Conservation (phyloP, 2,888 invertebrate genomes). For the Cephus spinipes region DNA sequence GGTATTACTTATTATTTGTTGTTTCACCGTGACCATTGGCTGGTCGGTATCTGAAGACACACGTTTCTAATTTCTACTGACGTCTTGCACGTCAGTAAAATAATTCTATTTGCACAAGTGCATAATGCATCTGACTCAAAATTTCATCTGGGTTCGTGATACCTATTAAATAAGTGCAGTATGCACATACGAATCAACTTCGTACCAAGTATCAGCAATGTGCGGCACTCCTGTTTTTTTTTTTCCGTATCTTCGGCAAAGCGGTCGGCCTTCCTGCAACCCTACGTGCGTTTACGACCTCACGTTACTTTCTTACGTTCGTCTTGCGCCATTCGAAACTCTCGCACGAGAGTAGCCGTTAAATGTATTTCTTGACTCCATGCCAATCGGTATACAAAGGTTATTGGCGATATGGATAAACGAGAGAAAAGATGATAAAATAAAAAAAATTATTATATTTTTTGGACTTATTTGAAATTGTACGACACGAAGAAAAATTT, state of each 20-base stretch:
- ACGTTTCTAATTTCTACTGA: too few relatives aligned
- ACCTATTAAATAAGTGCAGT: background rate
- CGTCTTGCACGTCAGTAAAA: background rate
- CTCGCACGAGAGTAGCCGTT: background rate
- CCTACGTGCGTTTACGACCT: background rate
- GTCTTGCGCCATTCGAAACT: background rate
- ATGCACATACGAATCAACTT: background rate
- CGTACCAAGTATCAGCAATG: background rate
- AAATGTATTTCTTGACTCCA: background rate
- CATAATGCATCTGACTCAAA: background rate
- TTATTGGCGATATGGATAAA: background rate
- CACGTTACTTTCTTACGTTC: background rate
- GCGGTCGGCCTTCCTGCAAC: slow-evolving; percentile 5
- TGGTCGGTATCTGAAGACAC: background rate
- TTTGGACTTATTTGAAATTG: background rate
- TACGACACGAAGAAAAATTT: background rate
- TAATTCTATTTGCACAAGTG: background rate
- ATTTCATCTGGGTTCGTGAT: background rate
- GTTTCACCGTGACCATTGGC: background rate
- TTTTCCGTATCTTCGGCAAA: background rate
- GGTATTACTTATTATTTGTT: background rate
- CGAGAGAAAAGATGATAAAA: background rate
- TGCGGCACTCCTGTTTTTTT: background rate
- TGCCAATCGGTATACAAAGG: background rate
- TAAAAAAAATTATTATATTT: background rate